Evolutionary conservation across 2,888 invertebrate genomes (phyloP).

Genomic region (Platypus cylindrus): DNA sequence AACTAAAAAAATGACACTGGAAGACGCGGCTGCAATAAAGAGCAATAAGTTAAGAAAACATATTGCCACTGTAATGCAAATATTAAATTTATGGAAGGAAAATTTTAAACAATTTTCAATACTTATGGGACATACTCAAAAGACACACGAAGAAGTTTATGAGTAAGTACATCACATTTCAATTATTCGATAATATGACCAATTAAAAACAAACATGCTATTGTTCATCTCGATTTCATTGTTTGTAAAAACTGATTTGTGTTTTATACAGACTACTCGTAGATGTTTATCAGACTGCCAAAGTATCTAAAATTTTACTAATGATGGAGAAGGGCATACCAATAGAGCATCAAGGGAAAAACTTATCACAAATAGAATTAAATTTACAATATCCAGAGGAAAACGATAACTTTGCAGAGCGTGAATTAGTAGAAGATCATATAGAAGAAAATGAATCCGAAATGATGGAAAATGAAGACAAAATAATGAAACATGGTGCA

Average conservation of each 20-base stretch:
- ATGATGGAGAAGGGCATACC: slow-evolving; percentile 17
- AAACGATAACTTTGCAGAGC: too few species aligned
- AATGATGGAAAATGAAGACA: too few species aligned
- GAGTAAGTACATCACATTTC: slow-evolving; percentile 16
- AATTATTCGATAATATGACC: too few species aligned
- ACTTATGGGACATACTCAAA: slow-evolving; percentile 18
- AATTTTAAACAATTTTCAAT: slow-evolving; percentile 16
- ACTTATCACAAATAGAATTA: not conserved
- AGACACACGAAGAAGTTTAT: slow-evolving; percentile 16
- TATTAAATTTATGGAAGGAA: slow-evolving; percentile 17
- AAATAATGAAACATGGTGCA: too few species aligned
- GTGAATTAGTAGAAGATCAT: too few species aligned
- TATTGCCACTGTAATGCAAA: slow-evolving; percentile 21
- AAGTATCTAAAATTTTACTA: slow-evolving; percentile 17
- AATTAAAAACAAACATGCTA: too few species aligned
- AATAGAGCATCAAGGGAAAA: slow-evolving; percentile 15
- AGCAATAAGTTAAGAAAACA: slow-evolving; percentile 22
- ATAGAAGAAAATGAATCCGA: too few species aligned
- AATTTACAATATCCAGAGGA: not conserved
- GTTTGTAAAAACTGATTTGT: too few species aligned
- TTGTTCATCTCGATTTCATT: too few species aligned
- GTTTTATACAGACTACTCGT: slow-evolving; percentile 13
- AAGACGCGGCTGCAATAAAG: slow-evolving; percentile 17
- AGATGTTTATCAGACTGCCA: slow-evolving; percentile 17
- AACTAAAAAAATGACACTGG: slow-evolving; percentile 16